phyloP scores from a whole-genome alignment of 2,888 invertebrate genomes.

The Autographa gamma region DNA sequence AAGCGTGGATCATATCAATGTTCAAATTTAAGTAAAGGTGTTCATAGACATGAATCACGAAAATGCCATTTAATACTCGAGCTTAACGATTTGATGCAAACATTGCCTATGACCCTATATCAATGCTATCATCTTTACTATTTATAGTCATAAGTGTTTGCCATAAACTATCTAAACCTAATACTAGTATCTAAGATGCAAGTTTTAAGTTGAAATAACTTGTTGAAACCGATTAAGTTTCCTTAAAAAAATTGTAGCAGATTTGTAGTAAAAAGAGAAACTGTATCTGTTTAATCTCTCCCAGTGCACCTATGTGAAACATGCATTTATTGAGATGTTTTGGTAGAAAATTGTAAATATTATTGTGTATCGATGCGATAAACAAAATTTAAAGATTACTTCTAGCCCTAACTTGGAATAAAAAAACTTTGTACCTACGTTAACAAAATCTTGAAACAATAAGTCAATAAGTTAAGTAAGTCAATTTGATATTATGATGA shows the following conservation, averaged over 20 bases:
- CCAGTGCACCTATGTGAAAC: no score
- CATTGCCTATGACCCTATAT: conserved; percentile 9
- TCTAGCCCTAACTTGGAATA: no score
- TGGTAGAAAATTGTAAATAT: no score
- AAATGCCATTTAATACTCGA: conserved; percentile 26
- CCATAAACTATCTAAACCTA: no score
- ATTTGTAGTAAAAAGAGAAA: no score
- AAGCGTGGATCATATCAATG: conserved; percentile 67
- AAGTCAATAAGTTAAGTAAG: conserved; percentile 27
- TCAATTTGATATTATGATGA: conserved; percentile 62
- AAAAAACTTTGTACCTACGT: neutral
- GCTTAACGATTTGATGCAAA: conserved; percentile 6
- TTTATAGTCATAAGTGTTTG: neutral
- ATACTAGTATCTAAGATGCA: neutral
- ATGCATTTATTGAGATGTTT: no score
- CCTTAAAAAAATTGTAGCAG: no score
- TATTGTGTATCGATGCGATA: no score
- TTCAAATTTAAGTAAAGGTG: conserved; percentile 49
- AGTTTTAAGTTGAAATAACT: neutral
- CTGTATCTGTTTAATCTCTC: no score
- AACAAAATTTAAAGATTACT: no score
- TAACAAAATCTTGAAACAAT: neutral
- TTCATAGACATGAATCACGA: conserved; percentile 37
- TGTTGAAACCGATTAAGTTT: no score
- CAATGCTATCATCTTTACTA: conserved; percentile 13